These are phyloP conservation scores for Chymomyza fuscimana DNA, from an alignment of 2,888 invertebrate genomes.

Conservation along the genomic window DNA sequence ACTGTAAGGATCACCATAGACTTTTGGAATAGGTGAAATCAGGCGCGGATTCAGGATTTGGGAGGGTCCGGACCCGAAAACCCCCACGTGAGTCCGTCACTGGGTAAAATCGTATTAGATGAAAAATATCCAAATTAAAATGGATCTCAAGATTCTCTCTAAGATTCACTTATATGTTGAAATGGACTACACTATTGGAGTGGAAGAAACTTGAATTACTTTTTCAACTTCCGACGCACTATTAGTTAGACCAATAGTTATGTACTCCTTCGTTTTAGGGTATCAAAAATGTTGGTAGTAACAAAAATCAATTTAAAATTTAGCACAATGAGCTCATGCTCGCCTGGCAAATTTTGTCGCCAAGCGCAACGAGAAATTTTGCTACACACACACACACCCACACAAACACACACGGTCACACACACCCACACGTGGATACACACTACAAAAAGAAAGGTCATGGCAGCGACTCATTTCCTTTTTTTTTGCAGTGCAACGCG, in stretches of 20 bases:
- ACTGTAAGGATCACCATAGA: no score
- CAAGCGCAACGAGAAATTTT: conserved; percentile 1
- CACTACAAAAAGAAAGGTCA: conserved; percentile 1
- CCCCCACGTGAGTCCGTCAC: no score
- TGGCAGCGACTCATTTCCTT: background rate
- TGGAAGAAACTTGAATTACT: no score
- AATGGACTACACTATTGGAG: no score
- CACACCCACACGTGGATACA: background rate
- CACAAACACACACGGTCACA: conserved; percentile 9
- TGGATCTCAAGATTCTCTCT: no score
- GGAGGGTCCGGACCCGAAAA: no score
- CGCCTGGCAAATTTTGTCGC: background rate
- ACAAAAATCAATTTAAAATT: conserved; percentile 67
- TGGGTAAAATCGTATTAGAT: no score
- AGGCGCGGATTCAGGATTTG: no score
- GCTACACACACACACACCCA: conserved; percentile 1
- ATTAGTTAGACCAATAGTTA: background rate
- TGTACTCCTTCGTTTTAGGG: background rate
- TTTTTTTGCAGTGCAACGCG: conserved; percentile 6
- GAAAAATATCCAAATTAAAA: no score
- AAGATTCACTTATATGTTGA: no score
- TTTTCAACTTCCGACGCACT: no score
- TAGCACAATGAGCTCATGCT: conserved; percentile 65
- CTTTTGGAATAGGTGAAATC: no score
- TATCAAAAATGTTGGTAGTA: background rate